Conservation (phyloP, 2,797 vertebrate species). For the Podargus strigoides region DNA sequence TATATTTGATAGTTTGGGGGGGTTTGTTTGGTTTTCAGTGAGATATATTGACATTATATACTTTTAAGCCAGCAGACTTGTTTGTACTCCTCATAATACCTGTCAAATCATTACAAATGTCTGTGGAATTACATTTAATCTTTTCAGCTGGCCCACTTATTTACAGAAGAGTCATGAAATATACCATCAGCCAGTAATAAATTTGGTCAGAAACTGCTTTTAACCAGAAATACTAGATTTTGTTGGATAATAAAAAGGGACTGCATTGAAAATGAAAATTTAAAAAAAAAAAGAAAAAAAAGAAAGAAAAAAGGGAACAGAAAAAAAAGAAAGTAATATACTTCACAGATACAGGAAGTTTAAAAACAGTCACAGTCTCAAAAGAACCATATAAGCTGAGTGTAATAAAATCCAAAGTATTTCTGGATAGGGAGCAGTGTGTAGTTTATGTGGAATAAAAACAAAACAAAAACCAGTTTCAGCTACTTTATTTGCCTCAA, state of each 20-base stretch:
- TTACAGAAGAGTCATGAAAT: neutral
- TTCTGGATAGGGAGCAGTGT: neutral
- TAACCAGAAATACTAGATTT: neutral
- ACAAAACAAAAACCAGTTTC: neutral
- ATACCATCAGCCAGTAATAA: neutral
- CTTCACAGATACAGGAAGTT: neutral
- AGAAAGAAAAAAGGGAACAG: neutral
- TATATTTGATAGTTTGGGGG: neutral
- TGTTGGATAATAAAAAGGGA: neutral
- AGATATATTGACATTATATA: neutral
- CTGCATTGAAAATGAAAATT: neutral
- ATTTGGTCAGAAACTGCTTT: neutral
- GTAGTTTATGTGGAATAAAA: neutral
- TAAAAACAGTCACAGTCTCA: neutral
- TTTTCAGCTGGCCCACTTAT: neutral
- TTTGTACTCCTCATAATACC: neutral
- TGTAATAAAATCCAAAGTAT: neutral
- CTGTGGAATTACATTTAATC: neutral
- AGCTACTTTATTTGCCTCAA: neutral
- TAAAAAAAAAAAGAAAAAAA: neutral
- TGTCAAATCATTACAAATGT: neutral
- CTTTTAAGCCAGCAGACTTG: neutral
- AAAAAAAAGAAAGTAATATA: neutral
- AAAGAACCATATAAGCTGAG: neutral
- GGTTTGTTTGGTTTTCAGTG: neutral